Base-by-base conservation (phyloP, 1,140 invertebrate species). In the Heliconius melpomene region DNA sequence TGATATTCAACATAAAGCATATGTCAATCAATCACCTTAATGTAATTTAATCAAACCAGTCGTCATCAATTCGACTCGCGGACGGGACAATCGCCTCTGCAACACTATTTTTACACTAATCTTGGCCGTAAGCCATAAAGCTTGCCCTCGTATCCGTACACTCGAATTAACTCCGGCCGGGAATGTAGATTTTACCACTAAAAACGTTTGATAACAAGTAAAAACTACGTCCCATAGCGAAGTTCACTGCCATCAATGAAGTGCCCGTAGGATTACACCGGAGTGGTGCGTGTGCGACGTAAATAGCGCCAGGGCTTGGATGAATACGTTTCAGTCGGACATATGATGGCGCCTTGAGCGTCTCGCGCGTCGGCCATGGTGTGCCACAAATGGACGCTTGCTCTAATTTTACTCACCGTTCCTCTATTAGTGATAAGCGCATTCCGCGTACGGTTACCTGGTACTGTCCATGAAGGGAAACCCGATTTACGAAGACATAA, bases 81-180 rank as follows among this genome's bases (percentile, higher is more conserved):
- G 81, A 81, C 87, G 89, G 86, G 87, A 91, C 91, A 91, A 93
- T 93, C 88, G 91, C 88, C 89, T 90, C 85, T 87, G 85, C 89
- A 89, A 88, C 82, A 90, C 92, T 94, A 94, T 94, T 94, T 94
- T 94, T 94, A 93, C 85, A 82, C 78, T 82, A 86, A 84, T 88
- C 83, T 93, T 94, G 93, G 93, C 90, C 79, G 82, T 66, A 83
- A 90, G 93, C 93, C 93, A 94, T 86, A 84, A 86, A 84, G 82
- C 84, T 85, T 87, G 89, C 88, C 86, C 88, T 89, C 83, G 82
- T 82, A 87, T 86, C 87, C 91, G 86, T 90, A 89, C 84, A 91
- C 87, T 90, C 87, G 84, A 89, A 87, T 89, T 90, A 92, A 91
- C 89, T 88, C 85, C 88, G 83, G 84, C 85, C 78, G 81, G 83